Base-by-base conservation (phyloP, 1,140 invertebrate genomes). In the Drosophila tristis region DNA sequence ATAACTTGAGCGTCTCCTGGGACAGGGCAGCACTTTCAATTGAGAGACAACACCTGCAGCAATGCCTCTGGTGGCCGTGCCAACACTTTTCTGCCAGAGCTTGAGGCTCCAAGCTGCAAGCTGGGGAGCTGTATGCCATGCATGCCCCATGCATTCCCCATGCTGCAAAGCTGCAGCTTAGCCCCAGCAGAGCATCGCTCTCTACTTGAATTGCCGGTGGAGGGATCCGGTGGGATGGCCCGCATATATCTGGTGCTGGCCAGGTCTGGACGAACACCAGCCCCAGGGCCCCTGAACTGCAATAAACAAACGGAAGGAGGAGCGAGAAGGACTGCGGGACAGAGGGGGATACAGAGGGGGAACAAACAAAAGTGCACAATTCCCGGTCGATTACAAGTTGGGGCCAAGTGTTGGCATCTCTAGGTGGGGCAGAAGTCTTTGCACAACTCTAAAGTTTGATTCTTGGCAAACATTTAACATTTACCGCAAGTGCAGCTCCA, bases 311-410 rank as follows among this genome's bases (percentile, higher is more conserved):
- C 48, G 49, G 50, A 49, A 45, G 54, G 35, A 48, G 26, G 6
- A 29, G 35, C 35, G 16, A 45, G 57, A 35, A 45, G 26, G 9
- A 29, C 31, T 31, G 16, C 20, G 35, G 7, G 25, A 15, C 31
- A 8, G 6, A n/a, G n/a, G 42, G 29, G 45, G 49, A 62, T 60
- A n/a, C n/a, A n/a, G n/a, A 64, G 61, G 42, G 47, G 15, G 9
- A 54, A 59, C 65, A 80, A 59, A 74, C 60, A 77, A 71, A 63
- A 76, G 74, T 61, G 73, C 66, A 77, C 73, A 68, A 76, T 81
- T 75, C 82, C 63, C 82, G 53, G 74, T 70, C 75, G 82, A 78
- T 72, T 87, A 75, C 65, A 87, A 86, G 49, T 86, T 85, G 77
- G 72, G 73, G 68, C 48, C 62, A 77, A 73, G 67, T 86, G 81